Conservation (phyloP, 1,140 invertebrate species). For the Gryllus bimaculatus region DNA sequence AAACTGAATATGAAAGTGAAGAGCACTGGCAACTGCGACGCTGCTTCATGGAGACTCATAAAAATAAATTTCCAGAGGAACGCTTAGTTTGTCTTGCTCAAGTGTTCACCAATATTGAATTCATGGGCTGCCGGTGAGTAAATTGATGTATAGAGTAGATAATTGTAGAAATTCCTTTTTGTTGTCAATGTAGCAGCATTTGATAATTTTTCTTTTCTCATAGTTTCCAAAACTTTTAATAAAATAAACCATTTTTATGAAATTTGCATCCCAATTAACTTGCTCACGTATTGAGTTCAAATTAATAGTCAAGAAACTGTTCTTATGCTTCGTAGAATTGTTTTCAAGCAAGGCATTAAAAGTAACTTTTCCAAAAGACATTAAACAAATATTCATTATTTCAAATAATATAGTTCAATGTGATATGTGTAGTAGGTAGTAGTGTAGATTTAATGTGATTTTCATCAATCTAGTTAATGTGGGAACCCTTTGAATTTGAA, state of each 20-base stretch:
- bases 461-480: too few species aligned
- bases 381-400: too few species aligned
- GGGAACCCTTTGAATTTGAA: too few species aligned
- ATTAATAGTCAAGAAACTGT: too few species aligned
- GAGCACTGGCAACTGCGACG: conserved; percentile 72
- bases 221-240: neutral
- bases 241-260: neutral
- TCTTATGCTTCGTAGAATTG: too few species aligned
- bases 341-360: too few species aligned
- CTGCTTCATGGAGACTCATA: conserved; percentile 63
- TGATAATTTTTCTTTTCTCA: neutral
- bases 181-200: neutral
- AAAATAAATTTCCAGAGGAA: conserved; percentile 59
- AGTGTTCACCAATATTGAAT: conserved; percentile 73
- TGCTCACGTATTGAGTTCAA: too few species aligned
- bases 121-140: conserved; percentile 66
- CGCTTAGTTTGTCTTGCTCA: conserved; percentile 69
- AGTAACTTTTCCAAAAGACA: too few species aligned
- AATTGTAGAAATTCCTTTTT: neutral
- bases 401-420: too few species aligned
- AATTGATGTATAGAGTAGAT: neutral
- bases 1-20: conserved; percentile 62
- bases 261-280: too few species aligned
- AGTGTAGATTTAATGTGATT: too few species aligned
- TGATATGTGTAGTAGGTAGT: too few species aligned